These are phyloP conservation scores for Tetragonula clypearis DNA, from an alignment of 1,140 invertebrate species.

Conservation along the genomic window DNA sequence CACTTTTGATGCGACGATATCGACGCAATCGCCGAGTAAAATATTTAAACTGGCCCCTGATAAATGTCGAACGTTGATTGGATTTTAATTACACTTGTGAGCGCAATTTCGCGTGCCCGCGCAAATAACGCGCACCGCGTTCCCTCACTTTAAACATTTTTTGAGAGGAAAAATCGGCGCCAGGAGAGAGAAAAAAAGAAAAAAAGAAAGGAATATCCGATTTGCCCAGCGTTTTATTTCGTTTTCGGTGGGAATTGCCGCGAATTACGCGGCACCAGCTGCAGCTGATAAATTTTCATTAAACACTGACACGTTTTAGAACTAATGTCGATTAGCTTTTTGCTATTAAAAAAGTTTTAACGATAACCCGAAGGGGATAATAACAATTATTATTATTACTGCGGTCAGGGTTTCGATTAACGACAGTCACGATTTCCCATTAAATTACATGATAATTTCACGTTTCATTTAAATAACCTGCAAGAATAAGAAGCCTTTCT, in stretches of 20 bases:
- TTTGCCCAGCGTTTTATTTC: neutral
- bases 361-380: neutral
- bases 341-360: neutral
- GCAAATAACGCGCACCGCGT: slow-evolving; percentile 18
- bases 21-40: slow-evolving; percentile 19
- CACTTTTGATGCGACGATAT: slow-evolving; percentile 51
- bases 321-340: neutral
- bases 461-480: neutral
- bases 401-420: neutral
- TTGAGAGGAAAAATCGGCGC: neutral
- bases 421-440: neutral
- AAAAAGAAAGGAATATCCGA: too few species aligned
- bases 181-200: too few species aligned
- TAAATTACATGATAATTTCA: neutral
- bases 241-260: neutral
- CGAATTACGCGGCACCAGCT: neutral
- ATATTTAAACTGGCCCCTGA: slow-evolving; percentile 52
- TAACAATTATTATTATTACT: neutral
- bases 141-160: neutral
- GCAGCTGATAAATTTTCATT: neutral
- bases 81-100: slow-evolving; percentile 52
- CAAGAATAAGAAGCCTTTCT: neutral
- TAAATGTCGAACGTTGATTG: slow-evolving; percentile 54
- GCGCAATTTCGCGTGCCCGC: slow-evolving; percentile 34
- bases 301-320: neutral